phyloP scores from a whole-genome alignment of 2,797 vertebrate species.

The Poecile montanus region DNA sequence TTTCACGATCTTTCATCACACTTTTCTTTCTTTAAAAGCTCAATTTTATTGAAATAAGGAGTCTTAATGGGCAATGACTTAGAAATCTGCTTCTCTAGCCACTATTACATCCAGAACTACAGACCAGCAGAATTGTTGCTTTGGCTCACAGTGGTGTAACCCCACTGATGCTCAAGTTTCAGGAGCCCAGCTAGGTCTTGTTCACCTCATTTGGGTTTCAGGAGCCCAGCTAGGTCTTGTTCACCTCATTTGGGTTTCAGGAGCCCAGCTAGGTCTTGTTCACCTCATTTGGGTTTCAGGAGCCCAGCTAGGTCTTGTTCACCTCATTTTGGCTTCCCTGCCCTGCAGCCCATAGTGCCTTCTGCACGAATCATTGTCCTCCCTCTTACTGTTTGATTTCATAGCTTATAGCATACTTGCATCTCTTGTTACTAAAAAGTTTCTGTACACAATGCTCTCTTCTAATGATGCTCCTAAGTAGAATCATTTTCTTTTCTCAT shows the following conservation, averaged over 20 bases:
- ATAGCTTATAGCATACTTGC: background rate
- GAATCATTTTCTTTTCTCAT: background rate
- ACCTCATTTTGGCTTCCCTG: background rate
- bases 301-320: background rate
- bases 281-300: background rate
- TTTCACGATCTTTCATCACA: background rate
- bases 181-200: background rate
- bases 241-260: background rate
- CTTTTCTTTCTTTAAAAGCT: background rate
- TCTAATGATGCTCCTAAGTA: background rate
- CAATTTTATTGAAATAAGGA: background rate
- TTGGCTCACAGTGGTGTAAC: background rate
- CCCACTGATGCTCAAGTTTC: background rate
- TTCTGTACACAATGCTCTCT: background rate
- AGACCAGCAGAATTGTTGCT: background rate
- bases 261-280: background rate
- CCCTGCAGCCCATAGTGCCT: background rate
- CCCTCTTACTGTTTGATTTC: background rate
- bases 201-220: background rate
- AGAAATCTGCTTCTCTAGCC: background rate
- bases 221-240: background rate
- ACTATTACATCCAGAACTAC: background rate
- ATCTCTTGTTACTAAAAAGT: background rate
- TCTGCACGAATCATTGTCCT: background rate
- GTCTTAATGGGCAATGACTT: background rate